Conservation (phyloP, 2,888 invertebrate species). For the Lasioglossum marginatum region DNA sequence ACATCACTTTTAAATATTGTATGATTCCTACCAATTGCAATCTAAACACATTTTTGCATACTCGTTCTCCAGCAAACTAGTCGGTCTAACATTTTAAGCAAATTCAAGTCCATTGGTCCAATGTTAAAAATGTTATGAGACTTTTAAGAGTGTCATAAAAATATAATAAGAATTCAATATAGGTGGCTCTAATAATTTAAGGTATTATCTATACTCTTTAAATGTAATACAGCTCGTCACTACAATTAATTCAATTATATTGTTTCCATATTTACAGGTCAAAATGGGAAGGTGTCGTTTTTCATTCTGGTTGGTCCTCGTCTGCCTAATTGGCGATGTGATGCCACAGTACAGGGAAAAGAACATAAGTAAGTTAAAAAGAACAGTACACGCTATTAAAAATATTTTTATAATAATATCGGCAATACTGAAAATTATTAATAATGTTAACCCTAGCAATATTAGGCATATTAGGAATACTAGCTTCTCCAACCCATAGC, state of each 20-base stretch:
- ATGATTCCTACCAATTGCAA: too few relatives aligned
- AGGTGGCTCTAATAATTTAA: background rate
- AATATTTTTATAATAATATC: background rate
- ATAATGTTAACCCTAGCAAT: background rate
- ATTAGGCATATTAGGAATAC: background rate
- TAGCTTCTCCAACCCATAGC: too few relatives aligned
- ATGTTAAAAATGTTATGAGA: too few relatives aligned
- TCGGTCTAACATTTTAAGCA: too few relatives aligned
- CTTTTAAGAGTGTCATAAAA: too few relatives aligned
- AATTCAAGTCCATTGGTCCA: too few relatives aligned
- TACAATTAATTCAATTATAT: background rate
- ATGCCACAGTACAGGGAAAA: conserved; percentile 76
- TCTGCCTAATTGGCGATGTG: conserved; percentile 68
- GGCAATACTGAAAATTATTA: background rate
- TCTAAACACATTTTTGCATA: too few relatives aligned
- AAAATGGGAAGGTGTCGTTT: conserved; percentile 70
- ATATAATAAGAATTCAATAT: too few relatives aligned
- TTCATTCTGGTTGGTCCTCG: conserved; percentile 67
- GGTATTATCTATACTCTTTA: background rate
- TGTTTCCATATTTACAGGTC: conserved; percentile 56
- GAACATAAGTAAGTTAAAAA: conserved; percentile 75
- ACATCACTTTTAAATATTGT: too few relatives aligned
- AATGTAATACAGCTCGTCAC: background rate
- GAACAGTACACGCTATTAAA: background rate
- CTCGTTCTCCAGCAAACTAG: too few relatives aligned